phyloP scores from a whole-genome alignment of 2,888 invertebrate genomes.

The Nineta flava region DNA sequence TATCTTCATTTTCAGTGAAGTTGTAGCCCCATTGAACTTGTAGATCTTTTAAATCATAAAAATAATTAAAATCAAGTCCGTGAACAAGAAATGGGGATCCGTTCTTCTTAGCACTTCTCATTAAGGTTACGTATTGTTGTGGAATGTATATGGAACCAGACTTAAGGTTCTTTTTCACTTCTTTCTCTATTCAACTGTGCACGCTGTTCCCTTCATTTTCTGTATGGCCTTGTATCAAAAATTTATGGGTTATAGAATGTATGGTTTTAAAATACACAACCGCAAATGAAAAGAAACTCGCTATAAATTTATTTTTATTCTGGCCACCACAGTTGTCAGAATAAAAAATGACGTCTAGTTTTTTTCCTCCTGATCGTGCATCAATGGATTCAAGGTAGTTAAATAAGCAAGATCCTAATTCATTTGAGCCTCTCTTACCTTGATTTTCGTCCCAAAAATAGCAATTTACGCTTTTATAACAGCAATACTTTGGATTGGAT shows the following conservation, averaged over 20 bases:
- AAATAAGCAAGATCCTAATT: slow-evolving; percentile 15
- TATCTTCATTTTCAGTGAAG: neutral
- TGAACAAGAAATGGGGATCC: no score
- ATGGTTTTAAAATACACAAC: no score
- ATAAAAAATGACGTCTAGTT: slow-evolving; percentile 16
- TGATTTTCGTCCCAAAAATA: slow-evolving; percentile 19
- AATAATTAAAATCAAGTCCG: no score
- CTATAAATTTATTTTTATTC: slow-evolving; percentile 15
- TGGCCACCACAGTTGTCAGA: slow-evolving; percentile 19
- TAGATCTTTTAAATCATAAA: neutral
- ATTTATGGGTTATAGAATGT: neutral
- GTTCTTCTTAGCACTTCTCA: no score
- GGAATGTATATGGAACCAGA: neutral
- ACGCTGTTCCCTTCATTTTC: neutral
- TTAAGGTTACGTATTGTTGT: neutral
- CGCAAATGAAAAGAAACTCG: no score
- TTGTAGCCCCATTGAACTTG: neutral
- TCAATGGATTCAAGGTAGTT: slow-evolving; percentile 9
- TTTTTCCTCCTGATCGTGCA: slow-evolving; percentile 5
- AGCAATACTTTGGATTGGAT: no score
- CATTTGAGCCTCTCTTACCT: slow-evolving; percentile 11
- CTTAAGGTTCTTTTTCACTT: neutral
- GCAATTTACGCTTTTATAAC: slow-evolving; percentile 10
- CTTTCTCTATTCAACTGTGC: neutral
- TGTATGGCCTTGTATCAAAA: neutral